These are phyloP conservation scores for Catharus bicknelli DNA, from an alignment of 2,113 vertebrate species.

Conservation along the genomic window DNA sequence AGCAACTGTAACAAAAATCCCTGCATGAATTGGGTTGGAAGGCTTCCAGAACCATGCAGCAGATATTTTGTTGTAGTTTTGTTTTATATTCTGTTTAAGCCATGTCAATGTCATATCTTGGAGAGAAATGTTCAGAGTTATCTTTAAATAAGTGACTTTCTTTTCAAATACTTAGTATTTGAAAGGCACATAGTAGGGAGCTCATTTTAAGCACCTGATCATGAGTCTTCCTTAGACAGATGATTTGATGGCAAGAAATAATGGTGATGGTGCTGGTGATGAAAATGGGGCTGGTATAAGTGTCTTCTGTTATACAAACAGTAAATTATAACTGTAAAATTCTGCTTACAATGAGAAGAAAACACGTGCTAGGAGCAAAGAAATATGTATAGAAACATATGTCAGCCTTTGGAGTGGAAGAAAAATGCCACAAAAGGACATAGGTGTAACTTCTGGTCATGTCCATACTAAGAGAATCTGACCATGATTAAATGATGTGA, in stretches of 20 bases:
- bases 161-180: background rate
- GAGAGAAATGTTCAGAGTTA: background rate
- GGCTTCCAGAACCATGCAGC: background rate
- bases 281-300: background rate
- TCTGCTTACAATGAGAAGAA: background rate
- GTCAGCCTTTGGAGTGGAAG: background rate
- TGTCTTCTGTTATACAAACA: background rate
- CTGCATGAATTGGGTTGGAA: background rate
- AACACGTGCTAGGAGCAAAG: background rate
- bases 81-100: background rate
- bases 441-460: background rate
- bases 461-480: background rate
- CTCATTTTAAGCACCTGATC: background rate
- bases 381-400: background rate
- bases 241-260: background rate
- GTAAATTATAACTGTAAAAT: background rate
- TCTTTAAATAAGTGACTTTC: background rate
- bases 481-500: constrained; percentile 6
- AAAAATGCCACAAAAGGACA: background rate
- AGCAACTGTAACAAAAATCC: background rate
- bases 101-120: background rate
- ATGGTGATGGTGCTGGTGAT: background rate
- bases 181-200: background rate
- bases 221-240: background rate
- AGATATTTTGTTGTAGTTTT: background rate